Conservation (phyloP, 2,888 invertebrate genomes). For the Smittia sp. region DNA sequence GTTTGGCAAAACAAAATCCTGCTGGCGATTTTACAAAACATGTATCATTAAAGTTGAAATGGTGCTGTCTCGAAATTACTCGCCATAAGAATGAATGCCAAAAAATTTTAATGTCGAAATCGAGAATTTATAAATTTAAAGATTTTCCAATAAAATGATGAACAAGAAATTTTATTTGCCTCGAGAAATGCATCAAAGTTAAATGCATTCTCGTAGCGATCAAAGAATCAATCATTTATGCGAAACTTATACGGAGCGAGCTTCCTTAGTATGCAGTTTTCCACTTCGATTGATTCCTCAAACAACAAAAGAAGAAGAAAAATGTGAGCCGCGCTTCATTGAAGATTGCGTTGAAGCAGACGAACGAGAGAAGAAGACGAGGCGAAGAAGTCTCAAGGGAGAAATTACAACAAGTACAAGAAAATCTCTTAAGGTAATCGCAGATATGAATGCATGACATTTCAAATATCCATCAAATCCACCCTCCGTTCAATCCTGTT, state of each 20-base stretch:
- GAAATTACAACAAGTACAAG: conserved; percentile 24
- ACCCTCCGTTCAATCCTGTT: conserved; percentile 14
- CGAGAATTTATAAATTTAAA: conserved; percentile 15
- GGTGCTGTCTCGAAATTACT: conserved; percentile 12
- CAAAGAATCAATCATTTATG: conserved; percentile 19
- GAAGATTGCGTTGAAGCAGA: neutral
- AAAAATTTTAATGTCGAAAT: neutral
- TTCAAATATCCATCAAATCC: conserved; percentile 34
- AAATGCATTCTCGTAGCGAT: conserved; percentile 13
- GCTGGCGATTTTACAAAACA: conserved; percentile 38
- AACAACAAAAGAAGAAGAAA: neutral
- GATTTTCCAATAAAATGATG: conserved; percentile 13
- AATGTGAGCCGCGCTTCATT: neutral
- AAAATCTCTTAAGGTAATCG: conserved; percentile 36
- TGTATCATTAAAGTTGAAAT: conserved; percentile 39
- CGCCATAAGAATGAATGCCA: conserved; percentile 10
- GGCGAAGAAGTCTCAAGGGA: conserved; percentile 26
- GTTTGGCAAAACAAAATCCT: conserved; percentile 20
- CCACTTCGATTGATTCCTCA: conserved; percentile 4
- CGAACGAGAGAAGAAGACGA: neutral
- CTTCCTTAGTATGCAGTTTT: conserved; percentile 8
- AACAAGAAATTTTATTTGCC: conserved; percentile 33
- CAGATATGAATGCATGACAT: conserved; percentile 8
- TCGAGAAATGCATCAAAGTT: conserved; percentile 37
- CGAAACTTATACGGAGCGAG: neutral